Conservation (phyloP, 2,888 invertebrate genomes). For the Oegoconia quadripuncta region DNA sequence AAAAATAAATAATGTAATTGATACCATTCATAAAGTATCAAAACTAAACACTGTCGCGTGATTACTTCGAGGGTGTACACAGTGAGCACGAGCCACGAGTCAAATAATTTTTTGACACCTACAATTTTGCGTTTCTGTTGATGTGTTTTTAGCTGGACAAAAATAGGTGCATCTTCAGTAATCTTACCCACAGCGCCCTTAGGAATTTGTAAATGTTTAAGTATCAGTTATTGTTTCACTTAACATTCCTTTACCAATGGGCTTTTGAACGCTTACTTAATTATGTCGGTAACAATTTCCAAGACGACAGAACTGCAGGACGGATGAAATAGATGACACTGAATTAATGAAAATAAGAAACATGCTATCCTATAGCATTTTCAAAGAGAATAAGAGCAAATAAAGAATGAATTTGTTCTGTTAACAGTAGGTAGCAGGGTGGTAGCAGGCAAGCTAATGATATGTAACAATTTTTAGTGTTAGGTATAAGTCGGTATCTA, state of each 20-base stretch:
- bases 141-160: slow-evolving; percentile 36
- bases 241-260: slow-evolving; percentile 21
- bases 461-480: no score
- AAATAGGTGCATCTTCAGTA: slow-evolving; percentile 35
- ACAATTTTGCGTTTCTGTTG: slow-evolving; percentile 52
- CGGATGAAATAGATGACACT: not conserved
- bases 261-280: slow-evolving; percentile 5
- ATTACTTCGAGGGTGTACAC: no score
- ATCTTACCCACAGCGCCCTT: slow-evolving; percentile 21
- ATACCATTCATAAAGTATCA: slow-evolving; percentile 30
- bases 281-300: no score
- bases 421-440: no score
- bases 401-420: no score
- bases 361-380: no score
- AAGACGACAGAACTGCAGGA: no score
- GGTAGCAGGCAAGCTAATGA: no score
- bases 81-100: slow-evolving; percentile 37
- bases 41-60: slow-evolving; percentile 11
- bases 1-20: no score
- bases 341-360: no score
- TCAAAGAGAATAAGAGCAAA: no score
- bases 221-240: slow-evolving; percentile 27
- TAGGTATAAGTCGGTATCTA: no score
- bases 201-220: slow-evolving; percentile 22
- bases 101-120: slow-evolving; percentile 54